Percentiles rank a stretch among this genome's conserved stretches.
Conservation (phyloP, 2,113 vertebrate species). For the Gallinago paraguaiae region DNA sequence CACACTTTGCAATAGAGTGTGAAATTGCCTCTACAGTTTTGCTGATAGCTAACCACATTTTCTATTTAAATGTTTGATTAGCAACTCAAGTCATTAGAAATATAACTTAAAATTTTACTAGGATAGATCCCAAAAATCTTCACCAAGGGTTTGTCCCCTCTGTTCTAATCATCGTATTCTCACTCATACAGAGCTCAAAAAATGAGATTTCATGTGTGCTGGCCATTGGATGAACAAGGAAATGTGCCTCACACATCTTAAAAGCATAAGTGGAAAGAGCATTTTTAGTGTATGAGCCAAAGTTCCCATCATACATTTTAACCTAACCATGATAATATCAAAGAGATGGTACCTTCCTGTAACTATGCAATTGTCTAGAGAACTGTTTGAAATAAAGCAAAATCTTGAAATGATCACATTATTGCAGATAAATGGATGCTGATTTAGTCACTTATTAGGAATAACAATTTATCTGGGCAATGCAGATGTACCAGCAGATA, state of each 20-base stretch:
- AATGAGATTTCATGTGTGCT: neutral
- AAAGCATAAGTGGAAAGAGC: neutral
- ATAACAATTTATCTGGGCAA: neutral
- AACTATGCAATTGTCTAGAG: neutral
- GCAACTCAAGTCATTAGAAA: neutral
- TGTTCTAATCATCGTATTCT: neutral
- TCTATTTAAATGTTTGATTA: neutral
- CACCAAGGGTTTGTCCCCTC: neutral
- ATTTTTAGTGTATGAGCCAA: neutral
- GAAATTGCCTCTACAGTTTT: neutral
- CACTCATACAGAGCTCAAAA: neutral
- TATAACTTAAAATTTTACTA: neutral
- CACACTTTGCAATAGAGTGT: neutral
- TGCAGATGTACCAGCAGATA: neutral
- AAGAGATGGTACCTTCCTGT: neutral
- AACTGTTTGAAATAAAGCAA: neutral
- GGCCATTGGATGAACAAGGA: neutral
- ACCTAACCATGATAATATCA: neutral
- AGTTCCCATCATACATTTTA: neutral
- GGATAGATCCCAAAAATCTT: neutral
- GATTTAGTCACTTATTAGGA: neutral
- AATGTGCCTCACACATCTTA: neutral
- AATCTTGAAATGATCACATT: neutral
- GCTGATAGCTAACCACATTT: neutral
- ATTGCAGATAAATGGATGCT: neutral